Evolutionary conservation across 2,797 vertebrate genomes (phyloP).

Genomic region (Hydrophis major): DNA sequence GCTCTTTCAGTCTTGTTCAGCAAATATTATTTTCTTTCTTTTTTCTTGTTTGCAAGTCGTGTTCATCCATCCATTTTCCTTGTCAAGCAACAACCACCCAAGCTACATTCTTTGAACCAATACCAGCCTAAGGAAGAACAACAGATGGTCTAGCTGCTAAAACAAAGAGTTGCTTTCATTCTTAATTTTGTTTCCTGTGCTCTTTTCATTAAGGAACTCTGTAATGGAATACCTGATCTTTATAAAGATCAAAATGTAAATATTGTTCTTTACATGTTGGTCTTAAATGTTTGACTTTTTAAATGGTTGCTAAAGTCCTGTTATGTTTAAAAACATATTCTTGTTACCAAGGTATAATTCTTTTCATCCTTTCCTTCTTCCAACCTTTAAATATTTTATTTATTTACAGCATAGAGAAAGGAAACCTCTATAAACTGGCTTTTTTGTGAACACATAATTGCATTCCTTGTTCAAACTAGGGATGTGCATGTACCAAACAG

Average conservation of each 20-base stretch:
- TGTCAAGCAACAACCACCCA: slow-evolving; percentile 55
- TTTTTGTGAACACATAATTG: neutral
- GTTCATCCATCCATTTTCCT: slow-evolving; percentile 54
- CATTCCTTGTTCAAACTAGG: neutral
- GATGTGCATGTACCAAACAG: neutral
- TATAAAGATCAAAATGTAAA: slow-evolving; percentile 27
- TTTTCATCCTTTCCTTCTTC: neutral
- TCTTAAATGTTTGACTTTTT: slow-evolving; percentile 19
- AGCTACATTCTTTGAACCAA: slow-evolving; percentile 25
- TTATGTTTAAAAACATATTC: slow-evolving; percentile 18
- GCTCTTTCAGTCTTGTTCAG: slow-evolving; percentile 36
- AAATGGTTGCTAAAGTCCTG: slow-evolving; percentile 5
- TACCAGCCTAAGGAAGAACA: slow-evolving; percentile 34
- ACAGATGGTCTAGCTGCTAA: slow-evolving; percentile 38
- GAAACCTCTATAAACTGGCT: neutral
- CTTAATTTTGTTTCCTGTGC: slow-evolving; percentile 27
- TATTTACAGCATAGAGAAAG: neutral
- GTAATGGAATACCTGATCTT: slow-evolving; percentile 29
- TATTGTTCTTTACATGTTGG: slow-evolving; percentile 11
- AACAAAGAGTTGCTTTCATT: slow-evolving; percentile 43
- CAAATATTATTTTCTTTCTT: slow-evolving; percentile 38
- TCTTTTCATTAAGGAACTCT: slow-evolving; percentile 31
- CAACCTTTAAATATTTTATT: neutral
- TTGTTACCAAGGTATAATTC: neutral
- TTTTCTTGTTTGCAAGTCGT: slow-evolving; percentile 49